Conservation (phyloP, 2,113 vertebrate genomes). For the Myiozetetes cayanensis region DNA sequence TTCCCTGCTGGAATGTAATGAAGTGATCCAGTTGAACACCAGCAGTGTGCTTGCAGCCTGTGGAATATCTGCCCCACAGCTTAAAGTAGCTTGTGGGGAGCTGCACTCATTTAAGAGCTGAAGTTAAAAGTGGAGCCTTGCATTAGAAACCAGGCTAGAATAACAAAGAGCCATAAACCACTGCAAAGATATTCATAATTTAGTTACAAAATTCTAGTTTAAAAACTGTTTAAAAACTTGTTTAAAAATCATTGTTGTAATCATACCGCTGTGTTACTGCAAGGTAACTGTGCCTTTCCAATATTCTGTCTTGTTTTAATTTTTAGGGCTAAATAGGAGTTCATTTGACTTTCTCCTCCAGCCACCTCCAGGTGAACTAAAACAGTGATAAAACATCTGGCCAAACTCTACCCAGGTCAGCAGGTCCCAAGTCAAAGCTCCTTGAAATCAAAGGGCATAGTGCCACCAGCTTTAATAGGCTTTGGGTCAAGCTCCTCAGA, state of each 20-base stretch:
- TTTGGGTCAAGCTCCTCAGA: not conserved
- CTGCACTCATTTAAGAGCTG: not conserved
- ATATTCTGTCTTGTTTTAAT: not conserved
- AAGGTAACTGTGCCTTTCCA: not conserved
- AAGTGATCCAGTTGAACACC: not conserved
- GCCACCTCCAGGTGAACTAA: not conserved
- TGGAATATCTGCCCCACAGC: not conserved
- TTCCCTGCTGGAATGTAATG: not conserved
- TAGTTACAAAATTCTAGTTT: not conserved
- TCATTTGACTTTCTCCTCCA: not conserved
- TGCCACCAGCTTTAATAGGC: not conserved
- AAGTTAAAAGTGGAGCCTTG: not conserved
- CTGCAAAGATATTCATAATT: not conserved
- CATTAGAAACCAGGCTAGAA: not conserved
- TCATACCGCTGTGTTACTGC: not conserved
- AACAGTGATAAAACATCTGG: not conserved
- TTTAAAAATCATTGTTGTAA: not conserved
- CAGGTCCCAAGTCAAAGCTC: not conserved
- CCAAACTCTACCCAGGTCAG: not conserved
- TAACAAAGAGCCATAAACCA: not conserved
- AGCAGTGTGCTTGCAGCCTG: not conserved
- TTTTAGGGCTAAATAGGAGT: not conserved
- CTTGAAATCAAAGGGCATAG: not conserved
- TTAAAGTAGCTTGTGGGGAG: not conserved
- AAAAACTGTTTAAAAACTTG: not conserved